A percentile compares a stretch with the other conserved stretches of the same genome.
These are phyloP conservation scores for Enteromius viviparus DNA, from an alignment of 2,797 vertebrate genomes.

Conservation along the genomic window DNA sequence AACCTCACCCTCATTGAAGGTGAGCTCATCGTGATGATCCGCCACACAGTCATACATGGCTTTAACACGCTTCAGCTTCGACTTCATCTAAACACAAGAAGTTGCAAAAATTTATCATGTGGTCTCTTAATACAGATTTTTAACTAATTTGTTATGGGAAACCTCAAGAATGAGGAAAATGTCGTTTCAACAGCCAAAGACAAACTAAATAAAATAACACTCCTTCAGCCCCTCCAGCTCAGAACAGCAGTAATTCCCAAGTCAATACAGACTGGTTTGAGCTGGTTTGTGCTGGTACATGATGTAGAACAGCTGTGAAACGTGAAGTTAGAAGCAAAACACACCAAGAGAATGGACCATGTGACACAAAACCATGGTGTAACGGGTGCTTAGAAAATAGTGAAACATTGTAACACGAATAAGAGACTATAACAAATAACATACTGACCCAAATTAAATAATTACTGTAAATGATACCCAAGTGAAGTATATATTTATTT, in stretches of 20 bases:
- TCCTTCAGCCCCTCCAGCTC: background rate
- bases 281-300: background rate
- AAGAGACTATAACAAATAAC: background rate
- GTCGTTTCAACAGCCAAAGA: background rate
- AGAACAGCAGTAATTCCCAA: slow-evolving; percentile 8
- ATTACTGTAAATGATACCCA: background rate
- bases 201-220: background rate
- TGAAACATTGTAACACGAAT: background rate
- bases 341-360: background rate
- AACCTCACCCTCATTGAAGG: slow-evolving; percentile 81
- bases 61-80: slow-evolving; percentile 70
- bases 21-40: slow-evolving; percentile 85
- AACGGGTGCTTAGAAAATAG: background rate
- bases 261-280: slow-evolving; percentile 8
- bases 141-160: background rate
- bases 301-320: slow-evolving; percentile 5
- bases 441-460: background rate
- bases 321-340: background rate
- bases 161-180: slow-evolving; percentile 8
- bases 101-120: background rate
- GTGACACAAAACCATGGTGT: background rate
- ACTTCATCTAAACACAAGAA: slow-evolving; percentile 60
- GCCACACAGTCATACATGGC: slow-evolving; percentile 83
- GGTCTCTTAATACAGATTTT: background rate
- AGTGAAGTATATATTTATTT: background rate